Base-by-base conservation (phyloP, 2,113 vertebrate species). In the Eclectus roratus region DNA sequence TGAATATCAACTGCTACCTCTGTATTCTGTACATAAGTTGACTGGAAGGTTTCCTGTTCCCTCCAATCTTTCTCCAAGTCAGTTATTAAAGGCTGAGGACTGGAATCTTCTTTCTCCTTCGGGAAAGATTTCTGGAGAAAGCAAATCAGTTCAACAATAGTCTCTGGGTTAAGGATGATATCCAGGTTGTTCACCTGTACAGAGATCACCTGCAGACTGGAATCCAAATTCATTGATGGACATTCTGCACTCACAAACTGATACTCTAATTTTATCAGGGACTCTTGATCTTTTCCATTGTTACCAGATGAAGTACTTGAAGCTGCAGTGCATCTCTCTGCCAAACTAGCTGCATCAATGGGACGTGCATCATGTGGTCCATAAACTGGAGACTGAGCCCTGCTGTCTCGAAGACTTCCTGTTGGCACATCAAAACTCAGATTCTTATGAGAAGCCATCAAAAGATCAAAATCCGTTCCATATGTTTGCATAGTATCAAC, bases 201-300 rank as follows among this genome's bases (percentile, higher is more conserved):
- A 25, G 98, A 98, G 82, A 99, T 99, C 74, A 99, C 99, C 95
- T 99, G 99, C 39, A 99, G 98, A 12, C 99, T 99, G 95, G 99
- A 99, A 72, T 99, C 98, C 70, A 99, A 97, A 94, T 99, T 99
- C 99, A 99, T 99, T 0, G 99, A 99, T 0, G 99, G 99, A 85
- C 99, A 99, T 89, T 99, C 99, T 10, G 99, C 99, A 86, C 99
- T 99, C 87, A 99, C 99, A 98, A 99, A 99, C 89, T 99, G 99
- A 95, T 99, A 99, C 80, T 99, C 99, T 33, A 99, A 47, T 71
- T 98, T 99, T 93, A 99, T 99, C 41, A 99, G 98, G 46, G 98
- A 99, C 78, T 99, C 99, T 24, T 99, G 98, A 78, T 99, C 98
- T 94, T 98, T 99, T 23, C 91, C 80, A 47, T 25, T 93, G n/a